These are phyloP conservation scores for Chloroceryle amazona DNA, from an alignment of 2,797 vertebrate species.

Conservation along the genomic window DNA sequence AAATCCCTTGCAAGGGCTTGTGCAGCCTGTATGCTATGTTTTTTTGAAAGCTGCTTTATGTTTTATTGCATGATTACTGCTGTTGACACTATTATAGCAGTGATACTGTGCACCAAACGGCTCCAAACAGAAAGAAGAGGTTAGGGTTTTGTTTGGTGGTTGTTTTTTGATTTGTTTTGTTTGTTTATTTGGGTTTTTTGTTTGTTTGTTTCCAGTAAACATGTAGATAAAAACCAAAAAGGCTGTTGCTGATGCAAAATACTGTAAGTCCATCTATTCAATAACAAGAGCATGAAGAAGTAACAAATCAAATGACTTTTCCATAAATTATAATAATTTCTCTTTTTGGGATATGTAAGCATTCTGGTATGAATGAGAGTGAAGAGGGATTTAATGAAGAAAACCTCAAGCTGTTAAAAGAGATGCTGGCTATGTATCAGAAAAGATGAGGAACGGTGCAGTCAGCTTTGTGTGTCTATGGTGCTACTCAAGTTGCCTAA, in stretches of 20 bases:
- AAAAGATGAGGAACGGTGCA: background rate
- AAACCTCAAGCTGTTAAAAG: conserved; percentile 22
- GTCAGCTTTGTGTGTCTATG: background rate
- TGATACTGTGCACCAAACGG: background rate
- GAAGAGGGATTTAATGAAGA: conserved; percentile 10
- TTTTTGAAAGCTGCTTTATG: background rate
- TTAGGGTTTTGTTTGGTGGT: background rate
- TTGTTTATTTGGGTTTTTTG: background rate
- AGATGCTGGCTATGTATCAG: background rate
- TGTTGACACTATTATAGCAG: background rate
- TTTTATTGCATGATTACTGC: background rate
- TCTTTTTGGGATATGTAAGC: background rate
- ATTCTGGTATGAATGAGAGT: background rate
- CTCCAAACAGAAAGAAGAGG: background rate
- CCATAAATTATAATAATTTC: background rate
- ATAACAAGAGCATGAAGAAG: background rate
- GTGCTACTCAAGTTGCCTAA: background rate
- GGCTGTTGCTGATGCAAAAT: background rate
- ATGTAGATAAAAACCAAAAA: background rate
- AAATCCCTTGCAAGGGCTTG: background rate
- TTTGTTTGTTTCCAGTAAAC: background rate
- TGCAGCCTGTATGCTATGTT: accelerated
- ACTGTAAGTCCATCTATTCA: background rate
- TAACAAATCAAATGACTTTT: background rate
- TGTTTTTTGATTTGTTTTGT: background rate